Evolutionary conservation across 2,113 vertebrate species (phyloP), one percentile per base, ranked within the genome.

Genomic region (Trochalopteron elliotii): DNA sequence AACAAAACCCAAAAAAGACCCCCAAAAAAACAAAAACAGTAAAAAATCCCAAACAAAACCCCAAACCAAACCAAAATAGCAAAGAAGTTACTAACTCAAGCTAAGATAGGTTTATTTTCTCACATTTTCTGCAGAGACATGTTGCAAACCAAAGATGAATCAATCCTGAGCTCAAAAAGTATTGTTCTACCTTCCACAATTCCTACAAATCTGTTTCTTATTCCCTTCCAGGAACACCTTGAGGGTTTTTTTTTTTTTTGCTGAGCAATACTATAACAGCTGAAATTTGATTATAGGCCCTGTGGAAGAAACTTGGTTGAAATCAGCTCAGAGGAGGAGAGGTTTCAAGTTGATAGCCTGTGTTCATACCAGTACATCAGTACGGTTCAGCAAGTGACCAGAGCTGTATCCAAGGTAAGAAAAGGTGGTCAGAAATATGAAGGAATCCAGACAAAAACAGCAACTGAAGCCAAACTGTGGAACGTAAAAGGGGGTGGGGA

Each of bases 31-130:
- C 55, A 11, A 35, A 35, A 57, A 23, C 24, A 50, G 25, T 47
- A 90, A 53, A 24, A 5, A 59, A 5, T 2, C 25, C 15, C 7
- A 44, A 65, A 63, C 13, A 49, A 65, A 33, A 31, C 19, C 12
- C 2, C 5, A 57, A 68, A 87, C 2, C 5, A 57, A 68, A 87
- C 17, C 23, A 64, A 39, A 31, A 4, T 3, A 35, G 21, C 92
- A 94, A 83, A 64, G 8, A 95, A 77, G 52, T 90, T 94, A 93
- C 95, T 95, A 95, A 83, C 70, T 81, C 63, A 57, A 40, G 39
- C 28, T 87, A 67, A 68, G 68, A 53, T 49, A 86, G 16, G 12
- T 61, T 53, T 85, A 72, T 94, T 92, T 94, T 93, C 87, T 92
- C 96, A 25, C 55, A 83, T 95, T 96, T 97, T 39, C 59, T 93